phyloP scores from a whole-genome alignment of 2,888 invertebrate species.

The Beris morrisii region DNA sequence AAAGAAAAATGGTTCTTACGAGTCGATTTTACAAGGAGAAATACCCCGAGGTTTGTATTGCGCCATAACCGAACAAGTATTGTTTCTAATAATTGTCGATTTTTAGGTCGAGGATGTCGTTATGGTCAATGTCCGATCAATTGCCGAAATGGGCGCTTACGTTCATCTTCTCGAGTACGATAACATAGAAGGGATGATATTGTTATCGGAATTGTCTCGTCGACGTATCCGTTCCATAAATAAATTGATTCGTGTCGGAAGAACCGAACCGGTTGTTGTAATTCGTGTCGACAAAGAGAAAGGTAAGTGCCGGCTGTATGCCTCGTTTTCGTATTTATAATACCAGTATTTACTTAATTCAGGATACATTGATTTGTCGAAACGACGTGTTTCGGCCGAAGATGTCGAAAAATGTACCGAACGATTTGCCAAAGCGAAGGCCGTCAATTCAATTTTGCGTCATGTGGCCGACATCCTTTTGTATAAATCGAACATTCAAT shows the following conservation, averaged over 20 bases:
- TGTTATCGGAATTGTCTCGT: constrained; percentile 95
- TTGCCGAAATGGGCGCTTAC: constrained; percentile 99
- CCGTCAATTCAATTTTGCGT: constrained; percentile 95
- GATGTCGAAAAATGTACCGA: constrained; percentile 99
- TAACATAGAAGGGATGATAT: constrained; percentile 99
- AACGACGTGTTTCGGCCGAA: constrained; percentile 96
- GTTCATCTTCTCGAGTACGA: constrained; percentile 97
- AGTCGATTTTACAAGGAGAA: constrained; percentile 97
- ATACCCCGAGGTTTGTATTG: constrained; percentile 74
- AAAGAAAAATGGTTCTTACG: constrained; percentile 76
- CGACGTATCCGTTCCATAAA: constrained; percentile 99
- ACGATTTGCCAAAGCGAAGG: constrained; percentile 96
- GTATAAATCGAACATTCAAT: constrained; percentile 86
- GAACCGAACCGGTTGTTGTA: constrained; percentile 98
- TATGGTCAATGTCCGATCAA: constrained; percentile 97
- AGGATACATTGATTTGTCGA: constrained; percentile 99
- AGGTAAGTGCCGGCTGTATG: constrained; percentile 61
- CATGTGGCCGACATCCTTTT: constrained; percentile 95
- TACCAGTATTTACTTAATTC: constrained; percentile 29
- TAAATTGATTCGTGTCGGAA: constrained; percentile 96
- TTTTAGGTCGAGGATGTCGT: constrained; percentile 90
- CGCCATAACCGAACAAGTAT: not conserved
- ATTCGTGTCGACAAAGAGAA: constrained; percentile 99
- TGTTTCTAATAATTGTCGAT: not conserved
- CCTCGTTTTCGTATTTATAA: not conserved